Percentiles rank a stretch among this genome's conserved stretches.
These are phyloP conservation scores for Crypturellus tataupa DNA, from an alignment of 2,797 vertebrate species.

Conservation along the genomic window DNA sequence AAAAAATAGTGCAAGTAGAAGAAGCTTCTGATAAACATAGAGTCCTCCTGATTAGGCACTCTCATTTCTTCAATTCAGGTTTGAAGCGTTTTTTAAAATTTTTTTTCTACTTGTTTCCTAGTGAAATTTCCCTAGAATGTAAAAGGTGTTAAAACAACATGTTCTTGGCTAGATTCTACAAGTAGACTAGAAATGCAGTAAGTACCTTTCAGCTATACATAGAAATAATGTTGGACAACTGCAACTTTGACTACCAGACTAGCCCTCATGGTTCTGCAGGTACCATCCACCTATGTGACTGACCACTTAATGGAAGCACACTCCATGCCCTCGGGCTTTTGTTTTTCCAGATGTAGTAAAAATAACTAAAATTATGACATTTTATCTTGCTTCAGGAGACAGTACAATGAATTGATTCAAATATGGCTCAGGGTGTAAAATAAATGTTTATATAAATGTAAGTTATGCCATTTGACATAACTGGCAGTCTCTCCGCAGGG, in stretches of 20 bases:
- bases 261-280: background rate
- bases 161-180: background rate
- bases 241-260: background rate
- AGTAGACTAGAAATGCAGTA: background rate
- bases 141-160: slow-evolving; percentile 19
- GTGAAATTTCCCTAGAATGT: slow-evolving; percentile 14
- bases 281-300: background rate
- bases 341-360: background rate
- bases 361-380: background rate
- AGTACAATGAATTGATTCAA: background rate
- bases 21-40: background rate
- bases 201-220: background rate
- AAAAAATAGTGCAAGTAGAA: slow-evolving; percentile 8
- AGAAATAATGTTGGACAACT: background rate
- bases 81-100: background rate
- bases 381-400: background rate
- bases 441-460: background rate
- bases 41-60: background rate
- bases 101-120: background rate
- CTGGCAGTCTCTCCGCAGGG: background rate
- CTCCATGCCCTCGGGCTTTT: background rate
- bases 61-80: background rate
- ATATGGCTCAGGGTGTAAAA: background rate
- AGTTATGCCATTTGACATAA: background rate
- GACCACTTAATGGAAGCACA: background rate